These are phyloP conservation scores for Scaptomyza caliginosa DNA, from an alignment of 2,888 invertebrate genomes.

Conservation along the genomic window DNA sequence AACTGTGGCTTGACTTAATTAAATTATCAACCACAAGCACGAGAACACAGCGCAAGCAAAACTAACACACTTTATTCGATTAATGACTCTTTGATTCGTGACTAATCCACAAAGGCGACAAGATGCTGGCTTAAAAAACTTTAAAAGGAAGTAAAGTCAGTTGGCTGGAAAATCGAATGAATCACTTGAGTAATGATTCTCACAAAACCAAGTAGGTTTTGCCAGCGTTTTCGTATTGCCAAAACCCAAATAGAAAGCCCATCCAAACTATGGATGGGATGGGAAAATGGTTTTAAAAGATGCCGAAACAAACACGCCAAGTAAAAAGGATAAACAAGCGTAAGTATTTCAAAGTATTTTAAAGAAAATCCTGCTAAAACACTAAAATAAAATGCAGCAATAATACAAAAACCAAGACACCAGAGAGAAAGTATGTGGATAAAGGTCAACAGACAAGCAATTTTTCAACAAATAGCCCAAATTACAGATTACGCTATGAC, in stretches of 20 bases:
- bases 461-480: neutral
- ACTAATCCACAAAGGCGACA: constrained; percentile 33
- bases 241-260: neutral
- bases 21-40: constrained; percentile 19
- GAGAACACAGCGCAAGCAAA: neutral
- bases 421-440: neutral
- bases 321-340: neutral
- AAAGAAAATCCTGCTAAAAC: neutral
- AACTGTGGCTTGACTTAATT: constrained; percentile 28
- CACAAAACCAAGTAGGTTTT: constrained; percentile 33
- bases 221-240: constrained; percentile 5
- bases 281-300: neutral
- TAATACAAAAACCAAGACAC: neutral
- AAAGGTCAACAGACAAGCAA: constrained; percentile 15
- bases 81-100: constrained; percentile 13
- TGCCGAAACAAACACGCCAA: neutral
- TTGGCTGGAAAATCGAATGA: constrained; percentile 42
- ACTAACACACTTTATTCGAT: neutral
- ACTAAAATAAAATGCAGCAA: neutral
- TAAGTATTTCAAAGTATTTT: neutral
- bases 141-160: neutral
- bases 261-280: constrained; percentile 5
- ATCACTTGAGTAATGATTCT: constrained; percentile 26
- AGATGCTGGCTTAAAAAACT: constrained; percentile 8
- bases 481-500: neutral